Evolutionary conservation across 2,113 vertebrate species (phyloP).

Genomic region (Pitta sordida): DNA sequence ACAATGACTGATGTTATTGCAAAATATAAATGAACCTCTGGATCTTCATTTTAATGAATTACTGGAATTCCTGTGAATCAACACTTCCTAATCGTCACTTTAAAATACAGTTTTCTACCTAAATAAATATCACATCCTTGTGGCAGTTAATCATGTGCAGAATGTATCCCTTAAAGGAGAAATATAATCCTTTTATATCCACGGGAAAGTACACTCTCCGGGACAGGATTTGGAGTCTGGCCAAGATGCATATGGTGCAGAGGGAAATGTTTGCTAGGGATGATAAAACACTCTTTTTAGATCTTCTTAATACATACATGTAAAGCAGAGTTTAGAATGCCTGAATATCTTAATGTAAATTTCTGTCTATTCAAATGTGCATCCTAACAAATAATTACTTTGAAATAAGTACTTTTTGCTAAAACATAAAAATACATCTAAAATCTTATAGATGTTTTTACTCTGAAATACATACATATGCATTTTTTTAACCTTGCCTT

Average conservation of each 20-base stretch:
- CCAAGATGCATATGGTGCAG: not conserved
- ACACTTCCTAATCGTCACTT: not conserved
- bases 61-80: not conserved
- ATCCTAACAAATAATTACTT: not conserved
- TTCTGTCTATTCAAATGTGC: not conserved
- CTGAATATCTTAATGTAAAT: not conserved
- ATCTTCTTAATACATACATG: not conserved
- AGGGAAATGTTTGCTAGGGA: not conserved
- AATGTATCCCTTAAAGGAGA: conserved; percentile 13
- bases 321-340: not conserved
- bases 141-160: not conserved
- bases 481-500: not conserved
- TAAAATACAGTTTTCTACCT: conserved; percentile 1
- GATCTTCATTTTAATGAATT: not conserved
- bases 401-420: not conserved
- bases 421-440: not conserved
- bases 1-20: not conserved
- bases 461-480: not conserved
- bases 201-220: not conserved
- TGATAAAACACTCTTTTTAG: not conserved
- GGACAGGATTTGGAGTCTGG: not conserved
- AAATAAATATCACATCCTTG: not conserved
- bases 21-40: not conserved
- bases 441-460: not conserved
- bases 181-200: conserved; percentile 39